A percentile compares a stretch with the other conserved stretches of the same genome.
Conservation (phyloP, 2,888 invertebrate species). For the Rotaria sp. region DNA sequence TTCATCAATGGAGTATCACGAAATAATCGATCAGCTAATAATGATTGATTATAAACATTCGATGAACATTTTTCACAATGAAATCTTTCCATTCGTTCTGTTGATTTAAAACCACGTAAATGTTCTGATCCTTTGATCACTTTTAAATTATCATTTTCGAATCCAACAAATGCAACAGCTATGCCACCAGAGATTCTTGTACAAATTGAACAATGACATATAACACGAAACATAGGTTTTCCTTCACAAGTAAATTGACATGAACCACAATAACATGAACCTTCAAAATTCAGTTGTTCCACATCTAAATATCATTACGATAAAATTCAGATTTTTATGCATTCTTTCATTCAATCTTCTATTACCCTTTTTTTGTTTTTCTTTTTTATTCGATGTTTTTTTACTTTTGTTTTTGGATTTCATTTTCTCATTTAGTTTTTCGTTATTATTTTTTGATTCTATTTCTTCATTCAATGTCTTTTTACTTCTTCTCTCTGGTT, state of each 20-base stretch:
- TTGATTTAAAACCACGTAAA: neutral
- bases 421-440: too few species aligned
- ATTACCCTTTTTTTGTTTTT: too few species aligned
- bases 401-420: too few species aligned
- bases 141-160: neutral
- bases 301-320: neutral
- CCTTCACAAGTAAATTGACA: neutral
- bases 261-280: neutral
- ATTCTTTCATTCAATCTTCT: too few species aligned
- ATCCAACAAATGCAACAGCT: neutral
- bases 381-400: too few species aligned
- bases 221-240: neutral
- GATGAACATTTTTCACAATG: neutral
- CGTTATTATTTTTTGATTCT: too few species aligned
- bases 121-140: neutral
- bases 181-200: neutral
- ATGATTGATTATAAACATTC: neutral
- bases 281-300: neutral
- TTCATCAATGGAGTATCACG: neutral
- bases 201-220: neutral
- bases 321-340: neutral
- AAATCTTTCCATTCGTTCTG: constrained; percentile 6
- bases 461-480: too few species aligned
- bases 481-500: too few species aligned
- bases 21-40: neutral